phyloP scores from a whole-genome alignment of 2,113 vertebrate species.

The Corydoras sp. region DNA sequence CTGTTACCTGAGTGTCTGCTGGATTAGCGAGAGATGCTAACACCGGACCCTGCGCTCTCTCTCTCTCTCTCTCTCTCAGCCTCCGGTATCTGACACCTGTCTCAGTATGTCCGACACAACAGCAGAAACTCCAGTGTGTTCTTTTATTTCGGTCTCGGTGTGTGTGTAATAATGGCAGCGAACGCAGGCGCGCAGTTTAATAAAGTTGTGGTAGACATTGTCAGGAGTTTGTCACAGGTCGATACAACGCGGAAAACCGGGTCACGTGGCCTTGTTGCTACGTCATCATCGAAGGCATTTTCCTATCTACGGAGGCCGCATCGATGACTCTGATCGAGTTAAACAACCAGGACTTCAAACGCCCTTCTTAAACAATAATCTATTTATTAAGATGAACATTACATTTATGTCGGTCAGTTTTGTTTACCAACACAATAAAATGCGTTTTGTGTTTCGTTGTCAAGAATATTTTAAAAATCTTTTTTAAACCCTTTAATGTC shows the following conservation, averaged over 20 bases:
- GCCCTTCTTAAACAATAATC: too few species aligned
- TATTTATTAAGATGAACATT: too few species aligned
- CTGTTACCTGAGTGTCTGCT: neutral
- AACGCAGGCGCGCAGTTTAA: neutral
- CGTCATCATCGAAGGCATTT: slow-evolving; percentile 52
- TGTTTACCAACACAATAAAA: too few species aligned
- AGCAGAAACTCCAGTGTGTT: neutral
- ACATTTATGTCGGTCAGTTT: too few species aligned
- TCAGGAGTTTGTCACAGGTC: slow-evolving; percentile 17
- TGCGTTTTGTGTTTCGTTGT: too few species aligned
- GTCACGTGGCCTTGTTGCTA: slow-evolving; percentile 39
- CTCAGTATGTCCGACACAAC: slow-evolving; percentile 1
- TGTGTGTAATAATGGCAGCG: neutral
- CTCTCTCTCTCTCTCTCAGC: neutral
- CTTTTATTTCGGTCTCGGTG: neutral
- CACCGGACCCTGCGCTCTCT: slow-evolving; percentile 5
- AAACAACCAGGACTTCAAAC: neutral
- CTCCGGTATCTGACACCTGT: slow-evolving; percentile 16
- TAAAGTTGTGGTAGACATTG: neutral
- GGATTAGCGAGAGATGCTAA: neutral
- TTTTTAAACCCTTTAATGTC: too few species aligned
- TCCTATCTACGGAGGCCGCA: neutral
- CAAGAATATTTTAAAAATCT: too few species aligned
- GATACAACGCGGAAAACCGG: slow-evolving; percentile 38
- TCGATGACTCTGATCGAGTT: neutral